A percentile compares a stretch with the other conserved stretches of the same genome.
These are phyloP conservation scores for Ectropis grisescens DNA, from an alignment of 1,140 invertebrate genomes.

Conservation along the genomic window DNA sequence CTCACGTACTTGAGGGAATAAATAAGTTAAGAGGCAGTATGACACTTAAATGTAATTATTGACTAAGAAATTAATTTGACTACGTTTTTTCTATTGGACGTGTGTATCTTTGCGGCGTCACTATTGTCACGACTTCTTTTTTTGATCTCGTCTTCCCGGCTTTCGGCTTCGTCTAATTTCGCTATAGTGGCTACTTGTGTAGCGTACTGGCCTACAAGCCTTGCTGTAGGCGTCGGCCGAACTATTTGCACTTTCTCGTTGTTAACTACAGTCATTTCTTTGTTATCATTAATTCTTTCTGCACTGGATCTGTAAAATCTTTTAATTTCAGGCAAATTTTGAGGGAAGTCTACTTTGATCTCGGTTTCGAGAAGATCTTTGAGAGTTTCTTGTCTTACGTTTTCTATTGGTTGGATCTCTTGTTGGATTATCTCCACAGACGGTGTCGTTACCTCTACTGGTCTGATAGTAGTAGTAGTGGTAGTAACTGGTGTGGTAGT, in stretches of 20 bases:
- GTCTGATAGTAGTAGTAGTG: constrained; percentile 9
- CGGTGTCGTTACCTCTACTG: constrained; percentile 16
- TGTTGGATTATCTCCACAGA: constrained; percentile 32
- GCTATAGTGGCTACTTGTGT: constrained; percentile 33
- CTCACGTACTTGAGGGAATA: constrained; percentile 6
- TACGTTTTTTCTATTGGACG: constrained; percentile 30
- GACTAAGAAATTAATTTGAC: constrained; percentile 33
- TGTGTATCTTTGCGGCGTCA: constrained; percentile 25
- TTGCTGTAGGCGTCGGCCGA: constrained; percentile 28
- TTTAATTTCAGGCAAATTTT: constrained; percentile 23
- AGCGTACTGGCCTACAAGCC: constrained; percentile 29
- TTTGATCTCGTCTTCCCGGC: constrained; percentile 10
- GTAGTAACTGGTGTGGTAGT: constrained; percentile 12
- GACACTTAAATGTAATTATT: constrained; percentile 35
- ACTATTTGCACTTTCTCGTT: constrained; percentile 54
- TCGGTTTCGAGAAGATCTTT: constrained; percentile 38
- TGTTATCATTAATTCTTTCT: constrained; percentile 29
- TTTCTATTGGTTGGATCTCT: constrained; percentile 35
- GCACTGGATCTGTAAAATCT: constrained; percentile 54
- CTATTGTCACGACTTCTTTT: constrained; percentile 26
- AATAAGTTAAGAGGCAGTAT: constrained; percentile 9
- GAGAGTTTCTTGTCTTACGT: constrained; percentile 28
- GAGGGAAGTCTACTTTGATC: constrained; percentile 23
- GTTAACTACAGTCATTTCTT: constrained; percentile 40
- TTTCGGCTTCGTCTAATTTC: constrained; percentile 41